These are phyloP conservation scores for Magallana angulata DNA, from an alignment of 1,140 invertebrate species.

Conservation along the genomic window DNA sequence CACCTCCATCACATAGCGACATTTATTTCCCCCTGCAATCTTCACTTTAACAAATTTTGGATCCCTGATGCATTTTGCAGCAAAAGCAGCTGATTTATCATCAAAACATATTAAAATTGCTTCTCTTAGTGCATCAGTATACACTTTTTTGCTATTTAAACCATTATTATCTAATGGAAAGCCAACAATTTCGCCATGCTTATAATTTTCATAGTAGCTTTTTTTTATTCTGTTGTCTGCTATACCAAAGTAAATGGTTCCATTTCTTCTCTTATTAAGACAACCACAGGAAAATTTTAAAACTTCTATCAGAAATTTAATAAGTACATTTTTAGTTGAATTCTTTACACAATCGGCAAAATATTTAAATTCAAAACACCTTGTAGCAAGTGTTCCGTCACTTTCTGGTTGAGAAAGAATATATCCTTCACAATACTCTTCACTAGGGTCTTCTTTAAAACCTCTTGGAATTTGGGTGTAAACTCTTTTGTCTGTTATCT, in stretches of 20 bases:
- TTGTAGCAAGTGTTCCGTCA: conserved; percentile 37
- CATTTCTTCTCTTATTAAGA: conserved; percentile 52
- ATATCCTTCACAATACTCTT: conserved; percentile 37
- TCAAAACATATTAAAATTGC: conserved; percentile 39
- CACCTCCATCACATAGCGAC: conserved; percentile 51
- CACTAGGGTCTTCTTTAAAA: background rate
- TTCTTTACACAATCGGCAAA: background rate
- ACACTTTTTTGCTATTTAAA: conserved; percentile 9
- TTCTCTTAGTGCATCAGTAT: conserved; percentile 29
- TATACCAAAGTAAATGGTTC: conserved; percentile 56
- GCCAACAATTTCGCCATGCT: conserved; percentile 43
- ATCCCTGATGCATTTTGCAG: conserved; percentile 41
- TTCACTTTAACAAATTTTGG: conserved; percentile 48
- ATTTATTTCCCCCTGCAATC: background rate
- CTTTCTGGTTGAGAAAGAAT: conserved; percentile 39
- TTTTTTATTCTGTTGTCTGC: conserved; percentile 9
- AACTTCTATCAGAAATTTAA: conserved; percentile 35
- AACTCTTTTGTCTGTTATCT: background rate
- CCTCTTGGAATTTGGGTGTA: background rate
- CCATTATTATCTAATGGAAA: background rate
- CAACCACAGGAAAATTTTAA: conserved; percentile 49
- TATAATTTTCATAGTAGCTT: background rate
- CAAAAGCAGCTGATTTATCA: background rate
- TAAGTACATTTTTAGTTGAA: background rate
- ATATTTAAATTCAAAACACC: conserved; percentile 42